phyloP scores from a whole-genome alignment of 2,113 vertebrate genomes.

The Scomber colias region DNA sequence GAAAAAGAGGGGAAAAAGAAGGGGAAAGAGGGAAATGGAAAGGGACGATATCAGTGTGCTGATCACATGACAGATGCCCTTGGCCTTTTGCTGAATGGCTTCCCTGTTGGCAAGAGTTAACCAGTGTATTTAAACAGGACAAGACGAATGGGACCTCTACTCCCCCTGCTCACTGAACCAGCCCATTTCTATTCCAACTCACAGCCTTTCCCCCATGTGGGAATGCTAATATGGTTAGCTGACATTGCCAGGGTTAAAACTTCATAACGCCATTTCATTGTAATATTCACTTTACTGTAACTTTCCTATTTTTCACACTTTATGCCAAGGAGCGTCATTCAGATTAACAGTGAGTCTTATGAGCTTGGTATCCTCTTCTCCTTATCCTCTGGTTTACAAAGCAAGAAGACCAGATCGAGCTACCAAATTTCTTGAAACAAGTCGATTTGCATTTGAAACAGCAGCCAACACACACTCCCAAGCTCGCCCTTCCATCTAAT shows the following conservation, averaged over 20 bases:
- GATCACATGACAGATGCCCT: conserved; percentile 83
- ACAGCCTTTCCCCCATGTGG: conserved; percentile 62
- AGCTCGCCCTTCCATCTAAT: conserved; percentile 45
- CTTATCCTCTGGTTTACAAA: neutral
- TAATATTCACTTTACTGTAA: conserved; percentile 27
- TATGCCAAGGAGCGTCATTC: neutral
- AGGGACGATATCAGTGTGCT: conserved; percentile 74
- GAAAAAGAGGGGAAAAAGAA: conserved; percentile 19
- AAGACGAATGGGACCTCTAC: conserved; percentile 80
- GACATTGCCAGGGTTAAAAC: conserved; percentile 74
- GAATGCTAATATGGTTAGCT: conserved; percentile 79
- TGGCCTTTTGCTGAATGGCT: conserved; percentile 82
- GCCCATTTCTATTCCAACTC: conserved; percentile 80
- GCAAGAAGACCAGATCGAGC: neutral
- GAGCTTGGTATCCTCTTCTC: neutral
- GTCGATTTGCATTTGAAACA: conserved; percentile 50
- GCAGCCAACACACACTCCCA: conserved; percentile 29
- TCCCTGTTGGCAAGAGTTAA: conserved; percentile 82
- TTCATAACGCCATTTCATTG: conserved; percentile 44
- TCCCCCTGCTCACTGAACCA: conserved; percentile 77
- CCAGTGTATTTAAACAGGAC: conserved; percentile 84
- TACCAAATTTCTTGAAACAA: conserved; percentile 8
- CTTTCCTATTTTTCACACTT: conserved; percentile 21
- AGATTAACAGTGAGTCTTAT: neutral
- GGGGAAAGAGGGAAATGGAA: conserved; percentile 30